Evolutionary conservation across 2,113 vertebrate genomes (phyloP).

Genomic region (Microtus ochrogaster): DNA sequence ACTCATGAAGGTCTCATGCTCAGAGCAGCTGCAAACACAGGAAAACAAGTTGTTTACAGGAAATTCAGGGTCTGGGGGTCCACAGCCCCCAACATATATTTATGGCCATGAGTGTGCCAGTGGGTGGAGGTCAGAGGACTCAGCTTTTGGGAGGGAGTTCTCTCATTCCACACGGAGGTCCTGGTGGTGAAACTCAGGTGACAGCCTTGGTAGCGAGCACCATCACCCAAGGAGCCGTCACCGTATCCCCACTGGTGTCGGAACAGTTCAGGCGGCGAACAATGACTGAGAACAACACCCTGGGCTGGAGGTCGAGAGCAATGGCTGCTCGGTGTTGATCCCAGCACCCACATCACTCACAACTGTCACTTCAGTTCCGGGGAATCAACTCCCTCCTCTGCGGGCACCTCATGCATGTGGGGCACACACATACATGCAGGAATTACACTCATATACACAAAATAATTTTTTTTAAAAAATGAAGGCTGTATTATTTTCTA

Average conservation of each 20-base stretch:
- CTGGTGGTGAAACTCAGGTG: no score
- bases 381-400: neutral
- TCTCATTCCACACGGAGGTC: neutral
- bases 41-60: no score
- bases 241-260: neutral
- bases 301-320: neutral
- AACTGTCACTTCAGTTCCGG: neutral
- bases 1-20: no score
- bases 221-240: neutral
- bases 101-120: neutral
- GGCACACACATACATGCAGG: neutral
- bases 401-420: no score
- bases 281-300: neutral
- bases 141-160: neutral
- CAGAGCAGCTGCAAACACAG: no score
- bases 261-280: neutral
- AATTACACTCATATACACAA: neutral
- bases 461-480: neutral
- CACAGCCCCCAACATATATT: no score
- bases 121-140: neutral
- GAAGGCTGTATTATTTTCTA: neutral
- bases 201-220: neutral
- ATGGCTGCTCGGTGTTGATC: neutral
- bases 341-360: neutral
- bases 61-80: no score